These are phyloP conservation scores for Tethea ocularis DNA, from an alignment of 2,888 invertebrate species.

Conservation along the genomic window DNA sequence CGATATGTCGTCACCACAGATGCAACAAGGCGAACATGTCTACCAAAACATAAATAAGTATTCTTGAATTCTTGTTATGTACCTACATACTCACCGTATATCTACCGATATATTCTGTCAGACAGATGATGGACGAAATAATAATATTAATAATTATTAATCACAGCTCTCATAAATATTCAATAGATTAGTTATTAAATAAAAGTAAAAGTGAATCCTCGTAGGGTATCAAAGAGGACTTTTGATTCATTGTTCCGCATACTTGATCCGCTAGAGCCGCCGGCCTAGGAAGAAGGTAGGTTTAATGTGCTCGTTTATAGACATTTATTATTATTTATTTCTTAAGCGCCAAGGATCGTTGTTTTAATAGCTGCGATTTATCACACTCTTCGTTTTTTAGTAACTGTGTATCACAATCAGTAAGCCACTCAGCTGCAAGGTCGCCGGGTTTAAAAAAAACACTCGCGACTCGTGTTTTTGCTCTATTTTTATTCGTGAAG, in stretches of 20 bases:
- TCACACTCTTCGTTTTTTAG: slow-evolving; percentile 73
- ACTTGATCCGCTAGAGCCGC: slow-evolving; percentile 31
- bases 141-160: slow-evolving; percentile 63
- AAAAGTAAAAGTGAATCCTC: slow-evolving; percentile 79
- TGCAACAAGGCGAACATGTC: slow-evolving; percentile 54
- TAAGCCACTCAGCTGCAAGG: slow-evolving; percentile 78
- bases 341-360: slow-evolving; percentile 39
- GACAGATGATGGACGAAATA: slow-evolving; percentile 56
- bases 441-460: slow-evolving; percentile 70
- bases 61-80: too few species aligned
- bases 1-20: slow-evolving; percentile 26
- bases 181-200: slow-evolving; percentile 67
- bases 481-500: slow-evolving; percentile 76
- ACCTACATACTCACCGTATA: slow-evolving; percentile 27
- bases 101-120: slow-evolving; percentile 49
- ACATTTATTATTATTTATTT: slow-evolving; percentile 50
- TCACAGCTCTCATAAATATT: slow-evolving; percentile 65
- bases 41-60: slow-evolving; percentile 59
- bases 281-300: slow-evolving; percentile 49
- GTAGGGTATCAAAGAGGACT: slow-evolving; percentile 51
- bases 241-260: slow-evolving; percentile 58
- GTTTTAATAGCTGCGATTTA: slow-evolving; percentile 68
- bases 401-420: slow-evolving; percentile 75
- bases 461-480: slow-evolving; percentile 67
- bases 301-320: slow-evolving; percentile 41